phyloP scores from a whole-genome alignment of 1,140 invertebrate species.

The Dufourea novaeangliae region DNA sequence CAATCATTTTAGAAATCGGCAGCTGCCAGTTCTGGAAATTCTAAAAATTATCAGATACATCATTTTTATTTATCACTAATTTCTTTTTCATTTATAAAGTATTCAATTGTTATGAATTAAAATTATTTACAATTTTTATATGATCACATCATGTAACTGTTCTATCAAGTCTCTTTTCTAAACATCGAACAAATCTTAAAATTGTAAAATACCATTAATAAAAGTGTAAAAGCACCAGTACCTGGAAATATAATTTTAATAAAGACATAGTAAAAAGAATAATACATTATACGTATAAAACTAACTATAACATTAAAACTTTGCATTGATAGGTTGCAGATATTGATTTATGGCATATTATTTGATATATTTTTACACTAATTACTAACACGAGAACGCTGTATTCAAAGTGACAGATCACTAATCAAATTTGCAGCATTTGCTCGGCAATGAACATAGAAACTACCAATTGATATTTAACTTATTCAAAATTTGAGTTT shows the following conservation, averaged over 20 bases:
- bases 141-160: neutral
- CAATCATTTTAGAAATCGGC: no score
- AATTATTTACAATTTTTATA: neutral
- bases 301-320: constrained; percentile 54
- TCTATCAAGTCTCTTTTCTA: neutral
- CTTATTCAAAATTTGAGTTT: no score
- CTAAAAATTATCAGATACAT: neutral
- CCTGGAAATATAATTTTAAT: constrained; percentile 66
- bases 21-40: neutral
- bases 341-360: constrained; percentile 57
- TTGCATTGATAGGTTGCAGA: constrained; percentile 65
- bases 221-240: constrained; percentile 61
- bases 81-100: neutral
- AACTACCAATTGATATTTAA: no score
- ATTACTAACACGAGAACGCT: constrained; percentile 55
- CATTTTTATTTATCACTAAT: neutral
- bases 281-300: constrained; percentile 53
- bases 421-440: constrained; percentile 46
- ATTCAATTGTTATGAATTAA: neutral
- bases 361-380: constrained; percentile 52
- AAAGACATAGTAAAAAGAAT: constrained; percentile 50
- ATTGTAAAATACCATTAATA: constrained; percentile 29
- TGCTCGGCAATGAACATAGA: no score
- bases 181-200: constrained; percentile 4
- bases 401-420: constrained; percentile 45